These are phyloP conservation scores for Semnopithecus entellus DNA, from an alignment of 2,113 vertebrate genomes.

Conservation along the genomic window DNA sequence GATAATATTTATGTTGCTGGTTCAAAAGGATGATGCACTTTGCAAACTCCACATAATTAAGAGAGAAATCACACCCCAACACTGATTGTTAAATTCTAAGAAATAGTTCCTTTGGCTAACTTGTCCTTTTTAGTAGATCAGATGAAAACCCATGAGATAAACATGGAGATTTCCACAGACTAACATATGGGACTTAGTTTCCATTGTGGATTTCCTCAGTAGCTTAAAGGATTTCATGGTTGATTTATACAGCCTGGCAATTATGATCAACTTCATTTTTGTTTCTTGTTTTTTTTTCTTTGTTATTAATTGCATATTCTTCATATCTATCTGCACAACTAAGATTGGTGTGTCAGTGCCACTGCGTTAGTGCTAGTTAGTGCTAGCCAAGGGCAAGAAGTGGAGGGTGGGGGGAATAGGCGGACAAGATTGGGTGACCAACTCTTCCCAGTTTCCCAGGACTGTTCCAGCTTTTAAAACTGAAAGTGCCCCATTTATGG, in stretches of 20 bases:
- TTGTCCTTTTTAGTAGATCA: background rate
- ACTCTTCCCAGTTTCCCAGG: background rate
- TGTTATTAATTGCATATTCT: background rate
- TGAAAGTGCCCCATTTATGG: background rate
- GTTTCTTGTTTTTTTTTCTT: background rate
- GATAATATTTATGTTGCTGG: background rate
- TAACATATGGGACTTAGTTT: background rate
- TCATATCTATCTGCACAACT: background rate
- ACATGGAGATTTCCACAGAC: background rate
- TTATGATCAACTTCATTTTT: background rate
- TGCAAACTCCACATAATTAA: background rate
- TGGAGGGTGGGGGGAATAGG: background rate
- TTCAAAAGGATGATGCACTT: background rate
- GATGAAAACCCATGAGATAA: background rate
- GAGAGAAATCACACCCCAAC: background rate
- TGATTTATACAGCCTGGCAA: background rate
- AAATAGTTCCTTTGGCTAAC: background rate
- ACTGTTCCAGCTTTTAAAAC: background rate
- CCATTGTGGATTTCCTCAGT: background rate
- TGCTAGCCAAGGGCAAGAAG: background rate
- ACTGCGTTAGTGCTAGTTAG: background rate
- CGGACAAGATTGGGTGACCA: background rate
- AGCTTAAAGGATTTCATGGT: slow-evolving; percentile 6
- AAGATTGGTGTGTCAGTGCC: background rate
- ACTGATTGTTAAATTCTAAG: background rate